Evolutionary conservation across 2,113 vertebrate genomes (phyloP).

Genomic region (Gambusia affinis): DNA sequence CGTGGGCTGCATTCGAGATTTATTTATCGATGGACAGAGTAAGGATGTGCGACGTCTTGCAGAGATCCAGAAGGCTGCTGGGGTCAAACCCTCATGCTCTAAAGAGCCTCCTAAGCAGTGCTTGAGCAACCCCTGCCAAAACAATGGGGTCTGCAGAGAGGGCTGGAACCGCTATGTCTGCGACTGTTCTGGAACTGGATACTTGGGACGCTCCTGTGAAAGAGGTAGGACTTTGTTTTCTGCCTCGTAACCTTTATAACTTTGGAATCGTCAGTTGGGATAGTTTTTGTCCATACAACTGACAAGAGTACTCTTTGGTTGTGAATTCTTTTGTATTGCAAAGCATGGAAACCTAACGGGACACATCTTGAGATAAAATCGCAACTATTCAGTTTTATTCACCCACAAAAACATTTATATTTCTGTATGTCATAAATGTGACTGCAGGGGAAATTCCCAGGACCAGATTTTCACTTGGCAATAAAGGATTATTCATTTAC

Average conservation of each 20-base stretch:
- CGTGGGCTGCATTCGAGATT: constrained; percentile 96
- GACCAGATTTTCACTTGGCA: neutral
- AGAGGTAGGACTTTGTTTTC: constrained; percentile 84
- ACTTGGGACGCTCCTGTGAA: constrained; percentile 94
- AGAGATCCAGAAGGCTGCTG: constrained; percentile 92
- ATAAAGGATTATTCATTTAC: neutral
- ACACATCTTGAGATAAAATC: too few relatives aligned
- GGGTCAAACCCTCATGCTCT: constrained; percentile 96
- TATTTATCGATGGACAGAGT: constrained; percentile 98
- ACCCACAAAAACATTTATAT: neutral
- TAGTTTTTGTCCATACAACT: too few relatives aligned
- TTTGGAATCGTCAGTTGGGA: neutral
- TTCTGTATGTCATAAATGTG: neutral
- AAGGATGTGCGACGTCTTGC: constrained; percentile 96
- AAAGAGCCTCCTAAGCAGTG: constrained; percentile 95
- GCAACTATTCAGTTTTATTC: neutral
- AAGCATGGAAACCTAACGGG: neutral
- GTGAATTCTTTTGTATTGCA: neutral
- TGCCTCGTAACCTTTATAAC: neutral
- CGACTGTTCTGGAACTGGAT: constrained; percentile 95
- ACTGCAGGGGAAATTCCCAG: neutral
- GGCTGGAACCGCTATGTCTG: constrained; percentile 99
- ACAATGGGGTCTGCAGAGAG: constrained; percentile 93
- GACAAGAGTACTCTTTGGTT: too few relatives aligned
- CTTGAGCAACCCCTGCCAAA: constrained; percentile 96